These are phyloP conservation scores for Sapajus apella DNA, from an alignment of 2,113 vertebrate genomes.

Conservation along the genomic window DNA sequence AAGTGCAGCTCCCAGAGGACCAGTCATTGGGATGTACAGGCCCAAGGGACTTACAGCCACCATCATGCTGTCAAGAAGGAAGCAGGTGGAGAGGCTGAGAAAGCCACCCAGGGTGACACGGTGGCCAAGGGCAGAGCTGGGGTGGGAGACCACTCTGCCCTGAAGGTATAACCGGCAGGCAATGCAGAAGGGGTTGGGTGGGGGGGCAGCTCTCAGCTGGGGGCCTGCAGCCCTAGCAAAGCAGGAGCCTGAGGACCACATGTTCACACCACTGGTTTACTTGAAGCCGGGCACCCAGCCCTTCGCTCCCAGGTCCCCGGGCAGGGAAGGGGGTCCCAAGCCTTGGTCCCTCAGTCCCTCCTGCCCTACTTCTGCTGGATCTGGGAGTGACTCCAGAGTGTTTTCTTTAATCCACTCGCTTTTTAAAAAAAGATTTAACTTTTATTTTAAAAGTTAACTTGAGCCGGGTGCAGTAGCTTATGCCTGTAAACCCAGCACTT, in stretches of 20 bases:
- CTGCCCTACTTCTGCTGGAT: not conserved
- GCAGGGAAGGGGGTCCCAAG: rapidly evolving
- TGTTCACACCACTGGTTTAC: rapidly evolving
- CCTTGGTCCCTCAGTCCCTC: not conserved
- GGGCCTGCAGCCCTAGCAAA: not conserved
- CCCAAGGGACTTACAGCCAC: too few relatives aligned
- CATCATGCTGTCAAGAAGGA: not conserved
- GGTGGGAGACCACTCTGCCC: not conserved
- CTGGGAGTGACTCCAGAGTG: not conserved
- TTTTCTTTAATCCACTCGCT: not conserved
- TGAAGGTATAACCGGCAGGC: not conserved
- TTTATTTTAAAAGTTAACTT: not conserved
- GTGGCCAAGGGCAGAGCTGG: not conserved
- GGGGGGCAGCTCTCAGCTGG: not conserved
- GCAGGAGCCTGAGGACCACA: not conserved
- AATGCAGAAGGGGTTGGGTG: too few relatives aligned
- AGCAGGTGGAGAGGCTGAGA: not conserved
- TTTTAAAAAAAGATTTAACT: not conserved
- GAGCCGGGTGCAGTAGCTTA: not conserved
- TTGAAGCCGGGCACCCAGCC: too few relatives aligned
- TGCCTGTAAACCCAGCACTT: too few relatives aligned
- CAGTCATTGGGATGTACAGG: not conserved
- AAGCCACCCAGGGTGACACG: not conserved
- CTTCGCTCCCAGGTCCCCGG: not conserved
- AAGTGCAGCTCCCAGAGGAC: not conserved